Base-by-base conservation (phyloP, 2,113 vertebrate species). In the Serranochromis macrocephalus region DNA sequence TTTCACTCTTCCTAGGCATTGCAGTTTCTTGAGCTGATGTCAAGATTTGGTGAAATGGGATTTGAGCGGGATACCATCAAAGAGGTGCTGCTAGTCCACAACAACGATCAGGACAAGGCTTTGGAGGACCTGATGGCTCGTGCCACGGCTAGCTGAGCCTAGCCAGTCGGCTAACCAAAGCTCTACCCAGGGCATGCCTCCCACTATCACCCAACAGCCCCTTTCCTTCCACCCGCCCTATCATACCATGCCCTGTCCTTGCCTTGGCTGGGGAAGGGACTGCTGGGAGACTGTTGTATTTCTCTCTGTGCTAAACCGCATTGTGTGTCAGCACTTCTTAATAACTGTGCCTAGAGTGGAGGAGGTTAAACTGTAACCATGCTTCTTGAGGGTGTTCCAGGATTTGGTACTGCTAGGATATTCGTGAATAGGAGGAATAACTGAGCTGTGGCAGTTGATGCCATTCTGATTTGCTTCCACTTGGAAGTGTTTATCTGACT, bases 31-130 rank as follows among this genome's bases (percentile, higher is more conserved):
- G 97, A 98, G n/a, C 95, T 99, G 85, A 99, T 99, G 99, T 98
- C 98, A 83, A 98, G 98, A 89, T 99, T 99, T 94, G 97, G 98
- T 53, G 99, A 99, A 95, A 99, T 99, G 99, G 99, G 99, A 80
- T 99, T 99, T 96, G 98, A 99, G 95, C 95, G 97, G 24, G 97
- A 98, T 57, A 96, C 97, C 95, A 99, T 99, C 95, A 99, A 98
- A 91, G 98, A 99, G 89, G 99, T 97, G 89, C 96, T 99, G 91
- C 91, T 99, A 90, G 94, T 98, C 92, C 98, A 99, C 95, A 98
- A 99, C 94, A 99, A 98, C 0, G 97, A 99, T 95, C 98, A 97
- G 96, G 98, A 99, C 83, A 97, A 96, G 7, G 98, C 98, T 90
- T 94, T 99, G 95, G 99, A 99, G 96, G 98, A 98, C 95, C 96